These are phyloP conservation scores for Phylloscopus trochilus DNA, from an alignment of 2,113 vertebrate genomes.

Conservation along the genomic window DNA sequence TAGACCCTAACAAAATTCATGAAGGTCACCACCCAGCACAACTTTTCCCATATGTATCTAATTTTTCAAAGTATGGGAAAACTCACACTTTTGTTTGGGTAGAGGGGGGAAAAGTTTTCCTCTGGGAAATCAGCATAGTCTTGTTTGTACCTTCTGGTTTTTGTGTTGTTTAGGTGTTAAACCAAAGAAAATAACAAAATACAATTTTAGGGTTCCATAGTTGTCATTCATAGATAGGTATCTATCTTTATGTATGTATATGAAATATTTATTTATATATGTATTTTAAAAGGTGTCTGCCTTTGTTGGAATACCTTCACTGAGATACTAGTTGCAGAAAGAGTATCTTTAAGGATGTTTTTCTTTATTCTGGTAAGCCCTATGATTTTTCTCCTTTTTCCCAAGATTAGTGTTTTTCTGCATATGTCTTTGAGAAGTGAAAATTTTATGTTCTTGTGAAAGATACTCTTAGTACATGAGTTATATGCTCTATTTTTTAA, in stretches of 20 bases:
- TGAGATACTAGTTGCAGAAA: background rate
- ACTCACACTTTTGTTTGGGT: background rate
- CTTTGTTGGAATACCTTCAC: background rate
- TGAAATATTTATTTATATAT: background rate
- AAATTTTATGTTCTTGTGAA: background rate
- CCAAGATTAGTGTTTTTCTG: background rate
- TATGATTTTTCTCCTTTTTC: background rate
- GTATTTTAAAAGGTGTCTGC: background rate
- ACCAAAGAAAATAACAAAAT: background rate
- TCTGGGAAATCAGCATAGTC: background rate
- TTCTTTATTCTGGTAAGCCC: background rate
- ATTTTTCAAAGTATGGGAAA: background rate
- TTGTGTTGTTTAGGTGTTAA: background rate
- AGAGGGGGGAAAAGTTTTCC: accelerated
- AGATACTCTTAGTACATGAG: background rate
- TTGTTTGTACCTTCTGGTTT: background rate
- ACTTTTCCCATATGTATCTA: background rate
- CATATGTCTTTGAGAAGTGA: background rate
- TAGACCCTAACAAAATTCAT: background rate
- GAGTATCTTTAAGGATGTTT: background rate
- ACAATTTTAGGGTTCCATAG: background rate
- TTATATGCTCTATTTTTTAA: background rate
- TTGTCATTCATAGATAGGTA: background rate
- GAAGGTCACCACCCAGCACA: accelerated
- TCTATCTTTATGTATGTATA: background rate